Percentiles rank a stretch among this genome's conserved stretches.
Conservation (phyloP, 2,113 vertebrate species). For the Neogobius melanostomus region DNA sequence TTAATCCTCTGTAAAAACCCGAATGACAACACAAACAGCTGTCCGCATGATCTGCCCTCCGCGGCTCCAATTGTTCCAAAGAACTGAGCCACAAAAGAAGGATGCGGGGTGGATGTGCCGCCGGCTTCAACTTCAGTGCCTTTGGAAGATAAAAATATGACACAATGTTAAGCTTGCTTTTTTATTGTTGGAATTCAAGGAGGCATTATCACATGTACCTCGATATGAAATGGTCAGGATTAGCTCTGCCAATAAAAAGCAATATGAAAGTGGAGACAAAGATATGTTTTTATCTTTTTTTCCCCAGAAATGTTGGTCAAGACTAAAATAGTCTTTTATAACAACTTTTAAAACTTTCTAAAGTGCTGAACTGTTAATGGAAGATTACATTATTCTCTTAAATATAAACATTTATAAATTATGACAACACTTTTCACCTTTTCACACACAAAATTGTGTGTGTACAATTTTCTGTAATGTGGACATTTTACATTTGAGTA, state of each 20-base stretch:
- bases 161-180: conserved; percentile 8
- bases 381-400: not conserved
- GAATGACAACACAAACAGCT: conserved; percentile 65
- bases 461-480: not conserved
- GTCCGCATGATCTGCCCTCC: conserved; percentile 24
- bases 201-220: conserved; percentile 3
- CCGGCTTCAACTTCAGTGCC: not conserved
- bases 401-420: not conserved
- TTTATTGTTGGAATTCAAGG: not conserved
- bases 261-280: not conserved
- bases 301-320: not conserved
- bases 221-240: conserved; percentile 1
- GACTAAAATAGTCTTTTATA: not conserved
- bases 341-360: not conserved
- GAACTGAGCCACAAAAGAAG: conserved; percentile 15
- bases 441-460: not conserved
- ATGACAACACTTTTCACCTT: not conserved
- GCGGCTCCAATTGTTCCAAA: conserved; percentile 47
- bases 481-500: too few species aligned
- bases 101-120: not conserved
- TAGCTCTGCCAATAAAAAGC: not conserved
- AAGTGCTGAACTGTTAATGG: not conserved
- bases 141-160: conserved; percentile 4
- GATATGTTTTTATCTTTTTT: too few species aligned
- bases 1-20: conserved; percentile 58